Percentiles rank a stretch among this genome's conserved stretches.
These are phyloP conservation scores for Clepsis dumicolana DNA, from an alignment of 2,888 invertebrate genomes.

Conservation along the genomic window DNA sequence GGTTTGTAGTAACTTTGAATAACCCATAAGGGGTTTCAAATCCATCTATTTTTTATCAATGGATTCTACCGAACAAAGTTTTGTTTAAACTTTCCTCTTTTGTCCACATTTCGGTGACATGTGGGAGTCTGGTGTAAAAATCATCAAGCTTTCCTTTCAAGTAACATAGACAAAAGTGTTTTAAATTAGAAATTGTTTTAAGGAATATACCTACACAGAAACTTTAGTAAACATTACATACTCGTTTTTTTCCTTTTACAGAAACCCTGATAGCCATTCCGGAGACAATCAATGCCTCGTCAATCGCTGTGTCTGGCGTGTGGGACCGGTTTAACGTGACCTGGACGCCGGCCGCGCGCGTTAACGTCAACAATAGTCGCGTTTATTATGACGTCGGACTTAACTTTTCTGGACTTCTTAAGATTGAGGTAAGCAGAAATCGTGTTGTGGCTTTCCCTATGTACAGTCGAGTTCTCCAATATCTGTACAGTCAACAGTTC, in stretches of 20 bases:
- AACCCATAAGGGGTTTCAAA: neutral
- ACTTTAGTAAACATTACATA: neutral
- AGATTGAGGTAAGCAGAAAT: slow-evolving; percentile 80
- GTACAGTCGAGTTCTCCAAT: too few species aligned
- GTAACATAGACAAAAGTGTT: neutral
- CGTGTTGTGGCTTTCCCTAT: too few species aligned
- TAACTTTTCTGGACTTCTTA: slow-evolving; percentile 82
- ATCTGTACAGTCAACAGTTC: too few species aligned
- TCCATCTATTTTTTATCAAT: too few species aligned
- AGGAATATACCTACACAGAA: too few species aligned
- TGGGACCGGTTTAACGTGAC: slow-evolving; percentile 94
- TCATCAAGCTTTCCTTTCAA: neutral
- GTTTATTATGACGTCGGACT: slow-evolving; percentile 94
- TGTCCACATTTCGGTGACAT: slow-evolving; percentile 9
- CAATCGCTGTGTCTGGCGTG: slow-evolving; percentile 90
- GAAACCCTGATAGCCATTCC: slow-evolving; percentile 90
- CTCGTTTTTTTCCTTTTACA: slow-evolving; percentile 47
- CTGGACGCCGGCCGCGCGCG: slow-evolving; percentile 91
- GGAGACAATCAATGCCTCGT: slow-evolving; percentile 87
- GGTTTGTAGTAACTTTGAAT: neutral
- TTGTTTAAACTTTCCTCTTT: neutral
- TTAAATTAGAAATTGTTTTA: too few species aligned
- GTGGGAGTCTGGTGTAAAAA: neutral
- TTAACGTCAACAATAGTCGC: slow-evolving; percentile 93
- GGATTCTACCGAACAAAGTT: neutral